phyloP scores from a whole-genome alignment of 2,113 vertebrate genomes.

The Gymnarchus niloticus region DNA sequence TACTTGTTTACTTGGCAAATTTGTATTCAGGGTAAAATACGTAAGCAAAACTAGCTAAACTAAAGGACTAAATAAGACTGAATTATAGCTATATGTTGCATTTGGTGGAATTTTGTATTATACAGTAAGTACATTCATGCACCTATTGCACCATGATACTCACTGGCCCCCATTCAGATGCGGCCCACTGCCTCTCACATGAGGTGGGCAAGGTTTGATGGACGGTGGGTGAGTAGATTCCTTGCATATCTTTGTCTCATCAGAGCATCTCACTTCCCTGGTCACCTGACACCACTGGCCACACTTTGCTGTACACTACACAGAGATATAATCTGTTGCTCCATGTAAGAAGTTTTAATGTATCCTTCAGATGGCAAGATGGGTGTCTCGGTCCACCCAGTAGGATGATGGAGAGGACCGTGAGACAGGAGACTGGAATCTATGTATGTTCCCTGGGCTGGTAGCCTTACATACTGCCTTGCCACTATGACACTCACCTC shows the following conservation, averaged over 20 bases:
- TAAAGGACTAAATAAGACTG: not conserved
- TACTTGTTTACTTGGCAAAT: not conserved
- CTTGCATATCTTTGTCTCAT: conserved; percentile 79
- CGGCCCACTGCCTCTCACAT: conserved; percentile 90
- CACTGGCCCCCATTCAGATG: conserved; percentile 93
- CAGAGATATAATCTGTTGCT: not conserved
- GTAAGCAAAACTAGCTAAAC: not conserved
- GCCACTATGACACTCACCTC: conserved; percentile 65
- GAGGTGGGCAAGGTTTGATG: conserved; percentile 83
- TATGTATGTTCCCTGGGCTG: not conserved
- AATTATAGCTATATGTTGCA: not conserved
- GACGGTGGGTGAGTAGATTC: conserved; percentile 63
- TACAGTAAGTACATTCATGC: not conserved
- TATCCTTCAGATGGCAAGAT: not conserved
- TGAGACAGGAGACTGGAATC: not conserved
- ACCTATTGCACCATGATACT: conserved; percentile 37
- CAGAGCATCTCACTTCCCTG: conserved; percentile 86
- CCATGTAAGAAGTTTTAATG: too few relatives aligned
- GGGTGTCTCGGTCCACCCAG: not conserved
- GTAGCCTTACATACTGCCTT: not conserved
- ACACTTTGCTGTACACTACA: conserved; percentile 83
- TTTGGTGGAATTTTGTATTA: not conserved
- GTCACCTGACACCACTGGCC: conserved; percentile 75
- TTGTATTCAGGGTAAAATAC: not conserved
- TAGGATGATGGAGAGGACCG: not conserved